phyloP scores from a whole-genome alignment of 2,113 vertebrate species.

The Lutjanus erythropterus region DNA sequence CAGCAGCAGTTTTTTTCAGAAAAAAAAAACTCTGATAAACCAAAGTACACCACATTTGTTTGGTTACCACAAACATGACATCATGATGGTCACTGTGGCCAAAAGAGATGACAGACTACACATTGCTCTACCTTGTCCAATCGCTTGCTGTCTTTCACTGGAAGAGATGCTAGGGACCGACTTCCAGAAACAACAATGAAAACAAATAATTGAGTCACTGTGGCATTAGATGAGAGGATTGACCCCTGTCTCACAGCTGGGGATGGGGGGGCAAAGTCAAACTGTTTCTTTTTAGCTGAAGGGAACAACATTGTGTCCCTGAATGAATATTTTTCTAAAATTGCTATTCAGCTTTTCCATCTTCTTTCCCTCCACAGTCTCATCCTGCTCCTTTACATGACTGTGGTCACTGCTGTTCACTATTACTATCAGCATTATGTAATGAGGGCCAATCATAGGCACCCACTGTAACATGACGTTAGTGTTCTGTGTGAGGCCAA shows the following conservation, averaged over 20 bases:
- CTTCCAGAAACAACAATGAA: too few relatives aligned
- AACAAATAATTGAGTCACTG: too few relatives aligned
- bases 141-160: too few relatives aligned
- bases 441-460: conserved; percentile 49
- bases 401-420: conserved; percentile 54
- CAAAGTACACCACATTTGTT: too few relatives aligned
- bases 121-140: too few relatives aligned
- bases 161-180: too few relatives aligned
- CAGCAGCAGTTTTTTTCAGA: neutral
- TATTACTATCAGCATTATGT: conserved; percentile 55
- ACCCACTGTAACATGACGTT: conserved; percentile 45
- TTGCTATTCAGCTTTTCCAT: conserved; percentile 11
- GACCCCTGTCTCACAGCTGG: neutral
- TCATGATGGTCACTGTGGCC: too few relatives aligned
- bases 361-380: neutral
- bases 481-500: conserved; percentile 31
- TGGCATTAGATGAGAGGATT: neutral
- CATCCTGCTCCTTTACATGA: conserved; percentile 8
- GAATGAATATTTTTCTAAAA: conserved; percentile 19
- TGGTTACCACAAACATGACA: too few relatives aligned
- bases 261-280: neutral
- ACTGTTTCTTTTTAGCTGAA: neutral
- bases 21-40: too few relatives aligned
- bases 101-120: too few relatives aligned
- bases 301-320: neutral